phyloP scores from a whole-genome alignment of 2,888 invertebrate genomes.

The Scaptomyza flava region DNA sequence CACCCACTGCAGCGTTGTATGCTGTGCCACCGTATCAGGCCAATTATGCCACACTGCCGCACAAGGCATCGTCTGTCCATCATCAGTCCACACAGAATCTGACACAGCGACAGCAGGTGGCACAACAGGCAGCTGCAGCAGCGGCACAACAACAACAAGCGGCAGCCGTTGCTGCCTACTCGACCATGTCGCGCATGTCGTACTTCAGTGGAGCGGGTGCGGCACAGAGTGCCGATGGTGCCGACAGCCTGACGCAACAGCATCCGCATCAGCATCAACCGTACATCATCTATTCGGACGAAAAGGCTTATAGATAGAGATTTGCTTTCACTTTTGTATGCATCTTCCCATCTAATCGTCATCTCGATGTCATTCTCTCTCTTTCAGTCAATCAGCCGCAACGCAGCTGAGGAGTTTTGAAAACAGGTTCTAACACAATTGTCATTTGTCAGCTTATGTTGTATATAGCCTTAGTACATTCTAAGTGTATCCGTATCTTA shows the following conservation, averaged over 20 bases:
- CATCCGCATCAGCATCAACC: conserved; percentile 81
- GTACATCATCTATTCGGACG: conserved; percentile 84
- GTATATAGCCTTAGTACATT: conserved; percentile 72
- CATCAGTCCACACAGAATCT: conserved; percentile 83
- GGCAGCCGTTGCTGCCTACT: conserved; percentile 85
- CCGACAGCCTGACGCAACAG: conserved; percentile 76
- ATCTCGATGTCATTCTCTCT: not conserved
- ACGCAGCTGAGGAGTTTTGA: conserved; percentile 29
- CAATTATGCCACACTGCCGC: conserved; percentile 88
- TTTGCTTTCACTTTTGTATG: conserved; percentile 20
- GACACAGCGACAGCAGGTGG: conserved; percentile 73
- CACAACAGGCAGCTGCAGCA: conserved; percentile 65
- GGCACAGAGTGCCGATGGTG: conserved; percentile 82
- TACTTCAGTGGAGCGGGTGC: conserved; percentile 84
- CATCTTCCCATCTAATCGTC: conserved; percentile 6
- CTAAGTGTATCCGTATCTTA: conserved; percentile 63
- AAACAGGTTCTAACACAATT: conserved; percentile 70
- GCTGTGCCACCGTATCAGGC: conserved; percentile 88
- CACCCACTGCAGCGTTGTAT: conserved; percentile 85
- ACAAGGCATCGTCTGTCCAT: conserved; percentile 85
- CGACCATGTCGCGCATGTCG: conserved; percentile 87
- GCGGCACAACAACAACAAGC: conserved; percentile 61
- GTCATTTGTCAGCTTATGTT: conserved; percentile 72
- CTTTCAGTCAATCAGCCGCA: conserved; percentile 70
- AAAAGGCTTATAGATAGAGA: conserved; percentile 84